Percentiles rank a stretch among this genome's conserved stretches.
Evolutionary conservation across 2,113 vertebrate species (phyloP).

Genomic region (Aspidoscelis tigris): DNA sequence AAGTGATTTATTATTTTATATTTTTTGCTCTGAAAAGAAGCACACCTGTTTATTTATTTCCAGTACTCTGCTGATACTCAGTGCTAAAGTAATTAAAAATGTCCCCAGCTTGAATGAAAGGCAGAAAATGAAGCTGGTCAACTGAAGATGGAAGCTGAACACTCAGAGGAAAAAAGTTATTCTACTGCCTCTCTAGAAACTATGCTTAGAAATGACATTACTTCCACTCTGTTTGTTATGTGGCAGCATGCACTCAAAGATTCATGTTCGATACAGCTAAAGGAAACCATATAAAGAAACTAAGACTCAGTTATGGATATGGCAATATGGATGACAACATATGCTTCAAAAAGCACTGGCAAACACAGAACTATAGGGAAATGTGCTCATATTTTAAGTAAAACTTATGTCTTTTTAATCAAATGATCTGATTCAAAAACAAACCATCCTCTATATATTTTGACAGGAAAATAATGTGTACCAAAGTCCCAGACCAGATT

Average conservation of each 20-base stretch:
- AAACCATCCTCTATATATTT: background rate
- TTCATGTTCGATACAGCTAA: slow-evolving; percentile 13
- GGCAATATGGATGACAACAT: background rate
- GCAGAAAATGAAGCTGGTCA: slow-evolving; percentile 1
- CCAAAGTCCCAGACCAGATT: background rate
- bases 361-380: background rate
- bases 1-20: background rate
- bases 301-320: accelerated
- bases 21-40: slow-evolving; percentile 10
- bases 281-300: background rate
- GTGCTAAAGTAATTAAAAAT: slow-evolving; percentile 32
- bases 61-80: slow-evolving; percentile 8
- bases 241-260: background rate
- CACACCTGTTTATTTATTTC: background rate
- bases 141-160: slow-evolving; percentile 34
- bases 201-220: slow-evolving; percentile 39
- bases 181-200: slow-evolving; percentile 18
- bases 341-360: background rate
- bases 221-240: slow-evolving; percentile 28
- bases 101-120: slow-evolving; percentile 5
- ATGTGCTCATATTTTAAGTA: background rate
- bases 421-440: background rate
- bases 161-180: background rate
- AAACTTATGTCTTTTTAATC: slow-evolving; percentile 7
- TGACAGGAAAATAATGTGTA: background rate